A percentile compares a stretch with the other conserved stretches of the same genome.
Conservation (phyloP, 2,797 vertebrate species). For the Neosalanx taihuensis region DNA sequence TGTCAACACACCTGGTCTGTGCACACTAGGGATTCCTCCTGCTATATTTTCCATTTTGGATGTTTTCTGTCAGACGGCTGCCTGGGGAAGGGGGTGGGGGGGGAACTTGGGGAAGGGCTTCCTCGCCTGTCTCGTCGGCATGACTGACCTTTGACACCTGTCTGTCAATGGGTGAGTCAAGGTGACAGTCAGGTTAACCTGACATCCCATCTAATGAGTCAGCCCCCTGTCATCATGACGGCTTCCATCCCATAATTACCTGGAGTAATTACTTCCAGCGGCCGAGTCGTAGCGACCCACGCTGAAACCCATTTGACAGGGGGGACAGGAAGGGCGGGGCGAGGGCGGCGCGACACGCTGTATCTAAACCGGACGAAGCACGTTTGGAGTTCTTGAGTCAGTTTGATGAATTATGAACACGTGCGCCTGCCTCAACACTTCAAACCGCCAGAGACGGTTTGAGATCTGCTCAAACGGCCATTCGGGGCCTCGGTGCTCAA, state of each 20-base stretch:
- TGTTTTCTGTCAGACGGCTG: background rate
- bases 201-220: conserved; percentile 42
- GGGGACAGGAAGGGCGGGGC: conserved; percentile 18
- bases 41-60: conserved; percentile 36
- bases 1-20: conserved; percentile 55
- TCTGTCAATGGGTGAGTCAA: conserved; percentile 32
- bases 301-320: conserved; percentile 37
- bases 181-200: conserved; percentile 37
- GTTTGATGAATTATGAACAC: conserved; percentile 23
- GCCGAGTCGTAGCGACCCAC: conserved; percentile 26
- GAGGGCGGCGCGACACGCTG: background rate
- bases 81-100: background rate
- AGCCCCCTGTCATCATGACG: conserved; percentile 40
- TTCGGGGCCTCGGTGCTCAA: conserved; percentile 12
- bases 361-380: background rate
- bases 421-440: background rate
- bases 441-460: conserved; percentile 19
- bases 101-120: conserved; percentile 27
- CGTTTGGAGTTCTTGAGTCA: conserved; percentile 29
- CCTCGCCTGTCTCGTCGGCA: conserved; percentile 17
- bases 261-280: conserved; percentile 57
- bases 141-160: conserved; percentile 33
- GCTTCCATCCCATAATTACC: conserved; percentile 42
- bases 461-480: background rate
- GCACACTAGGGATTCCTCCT: conserved; percentile 22